Percentiles rank a stretch among this genome's conserved stretches.
These are phyloP conservation scores for Tyrophagus putrescentiae DNA, from an alignment of 1,140 invertebrate species.

Conservation along the genomic window DNA sequence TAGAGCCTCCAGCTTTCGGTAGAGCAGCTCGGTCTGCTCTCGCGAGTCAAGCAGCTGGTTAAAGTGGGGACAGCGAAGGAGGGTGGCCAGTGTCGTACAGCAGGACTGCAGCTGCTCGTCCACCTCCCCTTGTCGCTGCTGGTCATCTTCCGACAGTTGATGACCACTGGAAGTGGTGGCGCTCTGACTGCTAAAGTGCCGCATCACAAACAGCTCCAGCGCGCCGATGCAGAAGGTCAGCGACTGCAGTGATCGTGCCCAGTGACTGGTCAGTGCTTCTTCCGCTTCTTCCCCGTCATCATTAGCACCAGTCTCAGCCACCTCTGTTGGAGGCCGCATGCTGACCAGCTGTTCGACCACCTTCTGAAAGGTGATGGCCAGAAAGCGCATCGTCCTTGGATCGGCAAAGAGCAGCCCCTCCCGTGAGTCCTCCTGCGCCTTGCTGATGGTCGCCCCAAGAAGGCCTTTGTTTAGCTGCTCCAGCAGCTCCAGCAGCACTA, in stretches of 20 bases:
- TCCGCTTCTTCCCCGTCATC: neutral
- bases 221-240: no score
- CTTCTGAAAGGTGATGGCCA: neutral
- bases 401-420: neutral
- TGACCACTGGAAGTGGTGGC: no score
- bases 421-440: neutral
- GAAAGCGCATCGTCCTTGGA: neutral
- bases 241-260: no score
- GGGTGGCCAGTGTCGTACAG: no score
- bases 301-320: neutral
- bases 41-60: no score
- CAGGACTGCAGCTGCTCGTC: no score
- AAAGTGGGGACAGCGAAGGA: no score
- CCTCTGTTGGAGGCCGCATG: neutral
- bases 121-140: no score
- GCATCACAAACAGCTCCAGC: no score
- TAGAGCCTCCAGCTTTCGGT: neutral
- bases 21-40: neutral
- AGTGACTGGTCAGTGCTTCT: neutral
- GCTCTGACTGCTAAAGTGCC: no score
- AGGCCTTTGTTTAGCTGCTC: neutral
- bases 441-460: neutral
- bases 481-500: neutral
- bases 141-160: no score
- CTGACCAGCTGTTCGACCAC: neutral